Evolutionary conservation across 2,113 vertebrate genomes (phyloP).

Genomic region (Pseudois nayaur): DNA sequence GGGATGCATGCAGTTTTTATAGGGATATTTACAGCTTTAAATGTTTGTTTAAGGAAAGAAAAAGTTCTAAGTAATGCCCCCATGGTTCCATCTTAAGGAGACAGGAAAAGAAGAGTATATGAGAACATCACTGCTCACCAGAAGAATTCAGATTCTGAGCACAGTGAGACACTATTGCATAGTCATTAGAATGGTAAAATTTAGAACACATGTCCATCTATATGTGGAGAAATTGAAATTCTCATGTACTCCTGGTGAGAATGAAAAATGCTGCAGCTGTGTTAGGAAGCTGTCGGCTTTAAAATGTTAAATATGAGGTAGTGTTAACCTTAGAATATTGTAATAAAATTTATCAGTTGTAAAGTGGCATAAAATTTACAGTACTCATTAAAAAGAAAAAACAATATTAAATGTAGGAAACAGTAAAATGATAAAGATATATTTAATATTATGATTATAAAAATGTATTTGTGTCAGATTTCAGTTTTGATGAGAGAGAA

Average conservation of each 20-base stretch:
- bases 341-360: background rate
- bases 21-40: background rate
- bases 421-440: background rate
- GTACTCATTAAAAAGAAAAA: background rate
- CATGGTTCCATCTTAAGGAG: background rate
- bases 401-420: background rate
- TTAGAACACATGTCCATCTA: background rate
- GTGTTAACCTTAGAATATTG: background rate
- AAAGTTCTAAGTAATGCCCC: background rate
- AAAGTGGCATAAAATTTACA: background rate
- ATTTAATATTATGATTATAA: slow-evolving; percentile 19
- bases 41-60: background rate
- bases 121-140: background rate
- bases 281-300: background rate
- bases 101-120: background rate
- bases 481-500: background rate
- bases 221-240: background rate
- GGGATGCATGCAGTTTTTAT: background rate
- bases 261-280: background rate
- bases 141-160: background rate
- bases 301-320: background rate
- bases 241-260: background rate
- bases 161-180: background rate
- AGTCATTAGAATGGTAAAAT: background rate
- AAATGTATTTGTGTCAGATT: background rate